These are phyloP conservation scores for Brachionus sp. DNA, from an alignment of 1,140 invertebrate genomes.

Conservation along the genomic window DNA sequence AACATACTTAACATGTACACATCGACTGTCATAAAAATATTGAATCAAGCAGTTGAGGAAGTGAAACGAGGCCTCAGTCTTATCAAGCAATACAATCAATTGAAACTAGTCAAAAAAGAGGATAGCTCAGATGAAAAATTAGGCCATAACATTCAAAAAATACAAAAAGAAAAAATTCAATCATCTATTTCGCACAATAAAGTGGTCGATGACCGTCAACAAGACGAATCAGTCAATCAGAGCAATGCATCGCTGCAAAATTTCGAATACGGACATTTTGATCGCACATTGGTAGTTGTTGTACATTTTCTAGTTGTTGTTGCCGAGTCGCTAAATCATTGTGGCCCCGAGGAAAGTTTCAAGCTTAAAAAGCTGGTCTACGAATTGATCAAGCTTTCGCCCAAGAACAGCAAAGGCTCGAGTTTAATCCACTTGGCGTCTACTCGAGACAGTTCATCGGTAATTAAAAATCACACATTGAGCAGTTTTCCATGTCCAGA, in stretches of 20 bases:
- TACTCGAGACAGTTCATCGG: conserved; percentile 62
- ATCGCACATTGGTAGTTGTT: conserved; percentile 77
- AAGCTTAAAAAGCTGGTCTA: conserved; percentile 64
- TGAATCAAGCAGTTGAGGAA: conserved; percentile 60
- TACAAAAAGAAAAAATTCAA: conserved; percentile 28
- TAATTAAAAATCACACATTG: conserved; percentile 64
- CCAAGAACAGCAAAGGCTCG: conserved; percentile 67
- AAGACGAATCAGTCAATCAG: neutral
- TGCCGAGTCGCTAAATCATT: conserved; percentile 63
- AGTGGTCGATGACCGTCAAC: neutral
- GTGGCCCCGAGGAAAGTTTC: conserved; percentile 53
- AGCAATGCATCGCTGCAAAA: conserved; percentile 1
- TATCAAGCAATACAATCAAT: conserved; percentile 51
- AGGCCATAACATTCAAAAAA: neutral
- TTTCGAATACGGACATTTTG: conserved; percentile 70
- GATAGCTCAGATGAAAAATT: conserved; percentile 39
- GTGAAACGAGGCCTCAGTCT: conserved; percentile 50
- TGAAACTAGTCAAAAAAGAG: conserved; percentile 35
- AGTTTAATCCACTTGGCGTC: conserved; percentile 80
- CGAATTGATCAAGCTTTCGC: conserved; percentile 72
- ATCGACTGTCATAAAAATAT: conserved; percentile 69
- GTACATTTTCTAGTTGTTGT: conserved; percentile 73
- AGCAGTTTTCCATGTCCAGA: conserved; percentile 67
- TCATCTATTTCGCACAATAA: neutral
- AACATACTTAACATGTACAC: conserved; percentile 30